phyloP scores from a whole-genome alignment of 2,888 invertebrate genomes.

The Norana najaformis region DNA sequence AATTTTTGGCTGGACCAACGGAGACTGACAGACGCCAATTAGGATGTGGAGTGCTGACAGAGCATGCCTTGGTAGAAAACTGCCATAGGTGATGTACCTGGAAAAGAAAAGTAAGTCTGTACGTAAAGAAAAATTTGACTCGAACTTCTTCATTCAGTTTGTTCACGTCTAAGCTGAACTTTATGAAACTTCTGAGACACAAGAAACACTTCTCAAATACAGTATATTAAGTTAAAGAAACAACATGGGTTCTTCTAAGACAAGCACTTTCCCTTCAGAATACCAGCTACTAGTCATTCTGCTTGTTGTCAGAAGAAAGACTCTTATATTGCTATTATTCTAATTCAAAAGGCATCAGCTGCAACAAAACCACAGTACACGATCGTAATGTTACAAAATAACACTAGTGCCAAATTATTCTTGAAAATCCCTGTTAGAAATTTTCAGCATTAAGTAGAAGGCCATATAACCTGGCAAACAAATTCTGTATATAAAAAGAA shows the following conservation, averaged over 20 bases:
- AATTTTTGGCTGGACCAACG: conserved; percentile 73
- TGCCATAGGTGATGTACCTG: conserved; percentile 73
- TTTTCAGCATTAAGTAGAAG: background rate
- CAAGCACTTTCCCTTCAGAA: background rate
- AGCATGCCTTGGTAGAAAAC: conserved; percentile 72
- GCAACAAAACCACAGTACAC: background rate
- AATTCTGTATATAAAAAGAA: background rate
- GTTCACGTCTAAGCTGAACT: too few species aligned
- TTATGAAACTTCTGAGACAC: too few species aligned
- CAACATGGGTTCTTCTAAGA: background rate
- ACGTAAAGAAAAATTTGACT: too few species aligned
- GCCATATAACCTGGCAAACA: background rate
- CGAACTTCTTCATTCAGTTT: too few species aligned
- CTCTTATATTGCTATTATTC: background rate
- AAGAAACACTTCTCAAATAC: too few species aligned
- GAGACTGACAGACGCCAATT: conserved; percentile 70
- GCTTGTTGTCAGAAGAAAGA: background rate
- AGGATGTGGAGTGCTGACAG: conserved; percentile 74
- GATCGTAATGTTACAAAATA: background rate
- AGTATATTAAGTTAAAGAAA: background rate
- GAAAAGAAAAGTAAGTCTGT: conserved; percentile 31
- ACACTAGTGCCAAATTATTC: background rate
- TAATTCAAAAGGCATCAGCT: background rate
- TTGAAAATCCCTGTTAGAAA: background rate
- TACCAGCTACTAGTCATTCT: background rate